These are phyloP conservation scores for Gobiocypris rarus DNA, from an alignment of 2,113 vertebrate genomes.

Conservation along the genomic window DNA sequence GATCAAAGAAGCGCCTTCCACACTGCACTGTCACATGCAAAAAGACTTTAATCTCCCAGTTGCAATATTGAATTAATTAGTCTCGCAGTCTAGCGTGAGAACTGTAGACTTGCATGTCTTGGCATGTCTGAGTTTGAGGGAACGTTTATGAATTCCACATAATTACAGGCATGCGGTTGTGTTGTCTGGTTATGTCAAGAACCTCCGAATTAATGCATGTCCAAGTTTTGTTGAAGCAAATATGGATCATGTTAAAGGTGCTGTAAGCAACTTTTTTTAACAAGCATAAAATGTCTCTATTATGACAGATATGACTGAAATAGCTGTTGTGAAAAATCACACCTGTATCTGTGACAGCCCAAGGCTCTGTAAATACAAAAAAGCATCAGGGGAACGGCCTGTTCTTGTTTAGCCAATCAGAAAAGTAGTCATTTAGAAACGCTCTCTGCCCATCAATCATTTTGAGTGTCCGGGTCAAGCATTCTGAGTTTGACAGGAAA, in stretches of 20 bases:
- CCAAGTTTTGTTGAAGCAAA: not conserved
- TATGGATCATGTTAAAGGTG: conserved; percentile 14
- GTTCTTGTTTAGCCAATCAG: not conserved
- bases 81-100: conserved; percentile 30
- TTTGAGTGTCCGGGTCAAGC: not conserved
- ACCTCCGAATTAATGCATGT: not conserved
- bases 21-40: not conserved
- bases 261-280: not conserved
- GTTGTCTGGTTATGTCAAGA: conserved; percentile 12
- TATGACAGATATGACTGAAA: not conserved
- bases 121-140: conserved; percentile 6
- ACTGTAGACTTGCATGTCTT: conserved; percentile 12
- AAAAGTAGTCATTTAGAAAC: not conserved
- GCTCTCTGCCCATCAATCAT: not conserved
- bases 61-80: conserved; percentile 36
- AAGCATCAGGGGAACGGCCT: not conserved
- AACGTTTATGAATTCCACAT: not conserved
- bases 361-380: not conserved
- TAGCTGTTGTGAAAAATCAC: too few species aligned
- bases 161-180: conserved; percentile 28
- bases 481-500: not conserved
- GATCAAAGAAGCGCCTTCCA: not conserved
- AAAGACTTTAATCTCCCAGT: conserved; percentile 24
- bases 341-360: too few species aligned
- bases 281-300: conserved; percentile 17